Evolutionary conservation across 2,113 vertebrate species (phyloP).

Genomic region (Trochalopteron elliotii): DNA sequence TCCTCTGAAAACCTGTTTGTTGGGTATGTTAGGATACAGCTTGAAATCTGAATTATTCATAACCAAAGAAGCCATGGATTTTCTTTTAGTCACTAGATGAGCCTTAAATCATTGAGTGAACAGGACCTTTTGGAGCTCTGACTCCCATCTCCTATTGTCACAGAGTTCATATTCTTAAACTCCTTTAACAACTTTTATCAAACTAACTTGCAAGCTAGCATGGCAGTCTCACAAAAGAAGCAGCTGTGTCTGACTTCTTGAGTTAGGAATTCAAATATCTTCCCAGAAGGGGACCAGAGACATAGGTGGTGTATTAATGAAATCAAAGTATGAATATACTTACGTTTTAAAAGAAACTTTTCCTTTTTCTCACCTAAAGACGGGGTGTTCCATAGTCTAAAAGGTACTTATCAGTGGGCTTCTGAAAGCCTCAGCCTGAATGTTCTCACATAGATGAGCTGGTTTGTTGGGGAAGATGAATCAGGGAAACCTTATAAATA

Average conservation of each 20-base stretch:
- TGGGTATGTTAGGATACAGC: not conserved
- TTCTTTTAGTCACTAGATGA: not conserved
- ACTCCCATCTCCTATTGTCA: not conserved
- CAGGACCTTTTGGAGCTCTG: not conserved
- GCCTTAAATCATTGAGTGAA: not conserved
- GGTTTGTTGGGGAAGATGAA: no score
- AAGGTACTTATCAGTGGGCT: not conserved
- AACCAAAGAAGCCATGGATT: rapidly evolving
- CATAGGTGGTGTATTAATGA: not conserved
- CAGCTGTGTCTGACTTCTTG: not conserved
- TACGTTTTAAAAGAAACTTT: not conserved
- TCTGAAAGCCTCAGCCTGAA: not conserved
- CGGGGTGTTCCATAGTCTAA: not conserved
- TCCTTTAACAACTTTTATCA: not conserved
- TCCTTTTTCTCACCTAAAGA: not conserved
- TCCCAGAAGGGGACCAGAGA: not conserved
- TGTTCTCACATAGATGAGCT: not conserved
- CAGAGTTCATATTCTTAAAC: not conserved
- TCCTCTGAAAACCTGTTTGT: not conserved
- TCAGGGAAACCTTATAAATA: no score
- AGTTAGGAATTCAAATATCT: not conserved
- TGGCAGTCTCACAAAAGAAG: not conserved
- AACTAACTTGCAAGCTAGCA: not conserved
- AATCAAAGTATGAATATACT: not conserved
- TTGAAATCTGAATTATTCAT: not conserved